phyloP scores from a whole-genome alignment of 2,797 vertebrate genomes.

The Bufotes viridis region DNA sequence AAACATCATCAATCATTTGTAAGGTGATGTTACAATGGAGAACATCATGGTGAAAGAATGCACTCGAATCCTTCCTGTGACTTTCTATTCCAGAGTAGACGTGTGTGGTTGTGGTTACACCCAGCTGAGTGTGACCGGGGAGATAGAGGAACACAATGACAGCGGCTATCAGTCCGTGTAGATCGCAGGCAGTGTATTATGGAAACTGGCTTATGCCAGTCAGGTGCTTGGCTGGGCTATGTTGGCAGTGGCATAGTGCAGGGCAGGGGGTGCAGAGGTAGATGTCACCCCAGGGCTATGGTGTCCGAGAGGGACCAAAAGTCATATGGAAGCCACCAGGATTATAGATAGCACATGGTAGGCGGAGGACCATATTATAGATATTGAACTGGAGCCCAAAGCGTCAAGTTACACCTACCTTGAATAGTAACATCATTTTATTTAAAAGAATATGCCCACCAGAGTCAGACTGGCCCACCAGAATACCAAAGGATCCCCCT shows the following conservation, averaged over 20 bases:
- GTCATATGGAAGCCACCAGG: no score
- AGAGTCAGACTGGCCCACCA: no score
- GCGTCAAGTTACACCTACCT: no score
- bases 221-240: neutral
- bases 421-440: no score
- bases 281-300: no score
- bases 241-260: neutral
- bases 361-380: no score
- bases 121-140: conserved; percentile 27
- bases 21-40: conserved; percentile 10
- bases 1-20: conserved; percentile 31
- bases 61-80: conserved; percentile 20
- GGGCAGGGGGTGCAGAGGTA: no score
- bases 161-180: neutral
- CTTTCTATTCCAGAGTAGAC: neutral
- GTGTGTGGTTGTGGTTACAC: neutral
- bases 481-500: no score
- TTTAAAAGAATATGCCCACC: no score
- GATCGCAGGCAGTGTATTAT: neutral
- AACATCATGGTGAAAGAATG: conserved; percentile 1
- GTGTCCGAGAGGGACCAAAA: no score
- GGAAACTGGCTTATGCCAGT: neutral
- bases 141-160: conserved; percentile 27
- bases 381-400: no score
- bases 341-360: no score